phyloP scores from a whole-genome alignment of 2,888 invertebrate genomes.

The Bimastos eiseni region DNA sequence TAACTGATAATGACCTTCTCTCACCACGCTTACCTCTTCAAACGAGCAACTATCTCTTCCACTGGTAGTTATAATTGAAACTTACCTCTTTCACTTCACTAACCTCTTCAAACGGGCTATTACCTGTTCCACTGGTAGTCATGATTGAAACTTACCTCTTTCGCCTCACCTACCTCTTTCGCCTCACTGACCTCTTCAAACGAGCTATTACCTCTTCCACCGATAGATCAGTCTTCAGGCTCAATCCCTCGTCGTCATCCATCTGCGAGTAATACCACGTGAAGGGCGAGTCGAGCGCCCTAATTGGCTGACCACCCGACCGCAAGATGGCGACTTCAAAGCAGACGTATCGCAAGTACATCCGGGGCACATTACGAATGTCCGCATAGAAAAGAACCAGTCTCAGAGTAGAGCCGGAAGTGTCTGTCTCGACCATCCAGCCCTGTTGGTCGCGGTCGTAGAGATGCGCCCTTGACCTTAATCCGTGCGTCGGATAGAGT shows the following conservation, averaged over 20 bases:
- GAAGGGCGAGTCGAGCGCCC: background rate
- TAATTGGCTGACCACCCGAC: background rate
- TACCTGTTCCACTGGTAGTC: background rate
- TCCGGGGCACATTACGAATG: slow-evolving; percentile 2
- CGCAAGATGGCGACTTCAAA: background rate
- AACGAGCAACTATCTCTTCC: no score
- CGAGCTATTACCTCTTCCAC: background rate
- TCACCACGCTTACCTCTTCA: no score
- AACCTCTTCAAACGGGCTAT: background rate
- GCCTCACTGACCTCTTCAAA: no score
- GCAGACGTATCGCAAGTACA: background rate
- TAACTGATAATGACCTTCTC: no score
- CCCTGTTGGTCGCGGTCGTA: slow-evolving; percentile 6
- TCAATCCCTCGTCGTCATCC: background rate
- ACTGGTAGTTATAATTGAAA: no score
- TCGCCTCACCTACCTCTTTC: background rate
- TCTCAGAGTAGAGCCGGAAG: background rate
- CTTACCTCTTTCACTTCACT: background rate
- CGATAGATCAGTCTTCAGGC: background rate
- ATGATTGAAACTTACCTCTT: no score
- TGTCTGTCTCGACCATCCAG: background rate
- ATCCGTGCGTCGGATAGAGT: background rate
- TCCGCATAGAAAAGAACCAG: slow-evolving; percentile 3
- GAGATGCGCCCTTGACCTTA: background rate
- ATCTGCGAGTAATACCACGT: background rate